Evolutionary conservation across 2,113 vertebrate genomes (phyloP), one percentile per base, ranked within the genome.

Genomic region (Pagrus major): DNA sequence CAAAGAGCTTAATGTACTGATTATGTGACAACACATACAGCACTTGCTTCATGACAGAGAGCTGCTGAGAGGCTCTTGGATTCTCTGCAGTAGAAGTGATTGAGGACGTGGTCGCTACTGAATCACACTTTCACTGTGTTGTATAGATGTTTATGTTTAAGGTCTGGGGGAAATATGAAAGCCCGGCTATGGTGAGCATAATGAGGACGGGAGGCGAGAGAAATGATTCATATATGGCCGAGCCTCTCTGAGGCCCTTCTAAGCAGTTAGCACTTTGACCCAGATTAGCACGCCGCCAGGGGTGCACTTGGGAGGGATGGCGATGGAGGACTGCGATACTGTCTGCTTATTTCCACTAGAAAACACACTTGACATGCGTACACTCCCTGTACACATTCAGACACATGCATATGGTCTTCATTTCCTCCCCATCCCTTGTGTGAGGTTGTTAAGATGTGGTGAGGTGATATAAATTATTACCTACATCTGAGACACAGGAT

Each of bases 181-280:
- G 47, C 58, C 66, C 70, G 61, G 76, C 83, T 71, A 78, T 23
- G 42, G 66, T 10, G 64, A 78, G 76, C 59, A 16, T 88, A 91
- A 92, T 86, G 80, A 93, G 78, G 61, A 87, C 29, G 44, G 51
- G 77, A 79, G 77, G 81, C 35, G 63, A 64, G 76, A 87, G 88
- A 82, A 90, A 86, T 80, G 80, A 88, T 86, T 83, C 82, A 78
- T 84, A 75, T 46, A 84, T 68, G 81, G 85, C 77, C 51, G 42
- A 84, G 71, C 61, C 79, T 90, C 91, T 92, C 88, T 39, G 46
- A 84, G 85, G 89, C 77, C 81, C 85, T 83, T 86, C 87, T 65
- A 31, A 91, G 88, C 89, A 82, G 83, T 94, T 93, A 91, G 81
- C 84, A 88, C 90, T 92, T 84, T 94, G 94, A 94, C 93, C 94